Evolutionary conservation across 2,888 invertebrate genomes (phyloP).

Genomic region (Scrobipalpa atriplicella): DNA sequence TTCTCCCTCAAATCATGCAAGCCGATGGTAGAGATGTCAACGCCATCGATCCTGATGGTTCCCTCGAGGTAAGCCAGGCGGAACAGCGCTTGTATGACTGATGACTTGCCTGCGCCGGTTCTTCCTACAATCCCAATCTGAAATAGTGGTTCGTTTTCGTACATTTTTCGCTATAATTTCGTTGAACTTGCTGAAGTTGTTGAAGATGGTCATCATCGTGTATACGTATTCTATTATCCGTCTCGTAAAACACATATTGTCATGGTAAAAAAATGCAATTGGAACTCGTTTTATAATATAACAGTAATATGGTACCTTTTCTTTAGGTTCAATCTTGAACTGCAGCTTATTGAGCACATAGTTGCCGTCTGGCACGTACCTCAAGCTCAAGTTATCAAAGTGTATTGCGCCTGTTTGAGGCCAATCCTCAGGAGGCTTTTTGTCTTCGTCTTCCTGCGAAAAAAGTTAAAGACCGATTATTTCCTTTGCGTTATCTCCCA

Average conservation of each 20-base stretch:
- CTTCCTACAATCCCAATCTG: slow-evolving; percentile 86
- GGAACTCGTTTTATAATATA: too few species aligned
- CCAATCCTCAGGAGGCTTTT: slow-evolving; percentile 75
- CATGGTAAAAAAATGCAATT: too few species aligned
- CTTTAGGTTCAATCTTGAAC: slow-evolving; percentile 71
- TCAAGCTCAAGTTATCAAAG: slow-evolving; percentile 76
- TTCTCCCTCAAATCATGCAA: slow-evolving; percentile 83
- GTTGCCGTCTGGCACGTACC: slow-evolving; percentile 77
- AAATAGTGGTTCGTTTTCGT: too few species aligned
- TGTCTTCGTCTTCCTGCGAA: slow-evolving; percentile 36
- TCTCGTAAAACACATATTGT: too few species aligned
- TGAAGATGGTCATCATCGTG: too few species aligned
- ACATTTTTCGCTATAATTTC: too few species aligned
- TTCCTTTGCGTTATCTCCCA: too few species aligned
- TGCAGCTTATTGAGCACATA: slow-evolving; percentile 80
- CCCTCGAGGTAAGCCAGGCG: slow-evolving; percentile 86
- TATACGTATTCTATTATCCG: too few species aligned
- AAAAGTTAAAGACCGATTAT: too few species aligned
- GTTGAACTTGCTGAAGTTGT: too few species aligned
- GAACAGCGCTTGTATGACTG: slow-evolving; percentile 87
- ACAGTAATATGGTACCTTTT: slow-evolving; percentile 65
- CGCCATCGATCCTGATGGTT: slow-evolving; percentile 86
- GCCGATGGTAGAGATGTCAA: slow-evolving; percentile 83
- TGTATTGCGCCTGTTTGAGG: slow-evolving; percentile 76
- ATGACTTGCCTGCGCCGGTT: slow-evolving; percentile 87